Percentiles rank a stretch among this genome's conserved stretches.
phyloP scores from a whole-genome alignment of 2,888 invertebrate species.

The Odontocerum albicorne region DNA sequence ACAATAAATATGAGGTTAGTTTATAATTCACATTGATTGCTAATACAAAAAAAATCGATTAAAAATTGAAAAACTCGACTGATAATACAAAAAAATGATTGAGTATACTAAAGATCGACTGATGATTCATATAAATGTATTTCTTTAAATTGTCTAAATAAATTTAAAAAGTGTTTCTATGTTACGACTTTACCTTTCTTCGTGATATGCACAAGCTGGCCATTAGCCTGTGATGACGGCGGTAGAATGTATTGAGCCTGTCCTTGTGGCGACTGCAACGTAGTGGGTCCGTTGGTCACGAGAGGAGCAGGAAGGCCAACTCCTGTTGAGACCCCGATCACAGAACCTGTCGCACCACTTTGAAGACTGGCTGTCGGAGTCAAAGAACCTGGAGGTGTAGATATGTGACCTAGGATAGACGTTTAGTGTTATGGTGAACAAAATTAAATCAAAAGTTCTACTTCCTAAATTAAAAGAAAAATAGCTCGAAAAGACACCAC shows the following conservation, averaged over 20 bases:
- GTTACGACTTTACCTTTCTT: slow-evolving; percentile 56
- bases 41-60: background rate
- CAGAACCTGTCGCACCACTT: slow-evolving; percentile 3
- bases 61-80: background rate
- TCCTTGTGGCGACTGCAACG: slow-evolving; percentile 49
- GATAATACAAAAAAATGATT: background rate
- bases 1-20: too few species aligned
- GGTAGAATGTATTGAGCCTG: slow-evolving; percentile 55
- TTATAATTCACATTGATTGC: too few species aligned
- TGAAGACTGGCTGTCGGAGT: slow-evolving; percentile 23
- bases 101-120: too few species aligned
- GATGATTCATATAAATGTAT: too few species aligned
- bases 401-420: slow-evolving; percentile 16
- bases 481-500: too few species aligned
- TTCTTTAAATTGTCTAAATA: too few species aligned
- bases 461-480: too few species aligned
- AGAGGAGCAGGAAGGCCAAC: background rate
- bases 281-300: slow-evolving; percentile 47
- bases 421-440: too few species aligned
- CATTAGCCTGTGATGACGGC: slow-evolving; percentile 45
- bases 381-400: slow-evolving; percentile 31
- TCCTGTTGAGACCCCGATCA: background rate
- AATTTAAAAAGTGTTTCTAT: too few species aligned
- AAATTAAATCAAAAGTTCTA: too few species aligned
- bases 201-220: slow-evolving; percentile 42